Percentiles rank a stretch among this genome's conserved stretches.
phyloP scores from a whole-genome alignment of 2,797 vertebrate genomes.

The Decapterus maruadsi region DNA sequence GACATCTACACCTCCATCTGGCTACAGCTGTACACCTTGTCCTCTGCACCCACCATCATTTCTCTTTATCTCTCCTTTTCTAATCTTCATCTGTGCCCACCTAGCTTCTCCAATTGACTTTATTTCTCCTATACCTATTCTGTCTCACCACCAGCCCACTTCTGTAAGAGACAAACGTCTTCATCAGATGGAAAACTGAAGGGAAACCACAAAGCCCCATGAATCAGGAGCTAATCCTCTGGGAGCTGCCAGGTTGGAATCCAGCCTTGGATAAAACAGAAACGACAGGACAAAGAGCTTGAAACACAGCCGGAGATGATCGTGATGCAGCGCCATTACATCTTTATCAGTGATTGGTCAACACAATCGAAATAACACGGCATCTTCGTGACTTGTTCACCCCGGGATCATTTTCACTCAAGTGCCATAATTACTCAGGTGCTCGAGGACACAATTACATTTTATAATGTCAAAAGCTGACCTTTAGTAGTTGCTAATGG shows the following conservation, averaged over 20 bases:
- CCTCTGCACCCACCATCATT: background rate
- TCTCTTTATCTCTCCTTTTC: background rate
- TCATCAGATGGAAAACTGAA: conserved; percentile 34
- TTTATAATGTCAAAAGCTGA: conserved; percentile 51
- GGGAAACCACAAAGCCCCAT: conserved; percentile 15
- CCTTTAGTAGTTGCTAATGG: conserved; percentile 26
- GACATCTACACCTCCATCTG: background rate
- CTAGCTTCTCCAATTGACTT: background rate
- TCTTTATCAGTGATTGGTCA: conserved; percentile 36
- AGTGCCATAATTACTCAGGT: conserved; percentile 34
- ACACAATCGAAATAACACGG: conserved; percentile 21
- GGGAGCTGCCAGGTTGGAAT: conserved; percentile 13
- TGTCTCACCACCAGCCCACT: background rate
- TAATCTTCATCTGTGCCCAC: background rate
- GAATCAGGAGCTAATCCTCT: conserved; percentile 3
- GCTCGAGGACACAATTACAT: conserved; percentile 52
- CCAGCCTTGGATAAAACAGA: conserved; percentile 1
- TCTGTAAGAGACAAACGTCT: conserved; percentile 9
- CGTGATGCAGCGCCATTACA: conserved; percentile 14
- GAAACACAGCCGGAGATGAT: conserved; percentile 1
- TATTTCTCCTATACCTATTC: background rate
- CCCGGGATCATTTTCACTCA: conserved; percentile 32
- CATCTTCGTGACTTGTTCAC: conserved; percentile 26
- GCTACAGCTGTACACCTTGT: background rate
- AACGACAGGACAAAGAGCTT: conserved; percentile 19